Base-by-base conservation (phyloP, 2,113 vertebrate species). In the Casuarius casuarius region DNA sequence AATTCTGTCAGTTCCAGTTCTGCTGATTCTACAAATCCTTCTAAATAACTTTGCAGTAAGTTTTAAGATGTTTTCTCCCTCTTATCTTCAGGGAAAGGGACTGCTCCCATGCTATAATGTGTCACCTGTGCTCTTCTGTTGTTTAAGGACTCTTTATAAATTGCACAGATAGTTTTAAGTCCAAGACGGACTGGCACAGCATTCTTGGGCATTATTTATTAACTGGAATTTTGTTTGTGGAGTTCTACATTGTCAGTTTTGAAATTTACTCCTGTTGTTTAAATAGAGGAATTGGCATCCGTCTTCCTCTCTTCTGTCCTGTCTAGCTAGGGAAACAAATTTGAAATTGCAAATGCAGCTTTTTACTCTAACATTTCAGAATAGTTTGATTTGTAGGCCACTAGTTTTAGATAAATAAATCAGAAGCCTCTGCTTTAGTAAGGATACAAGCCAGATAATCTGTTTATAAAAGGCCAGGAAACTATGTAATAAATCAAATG, bases 171-270 rank as follows among this genome's bases (percentile, higher is more conserved):
- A 63, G 75, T 93, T 89, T 87, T 92, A 65, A 65, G 75, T n/a
- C 68, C 29, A 59, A 33, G 31, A 18, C 19, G 56, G 31, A 33
- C 56, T 59, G 54, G n/a, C 70, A 35, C 80, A 14, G 35, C 46
- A 67, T 23, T 83, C 86, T 61, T 90, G 95, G 87, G 76, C 94
- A 73, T 94, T 97, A 90, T 91, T 89, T 89, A 44, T 62, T 77
- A 96, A 49, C 56, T 85, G 84, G 49, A 28, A 63, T 93, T 87
- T 94, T 93, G 59, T 94, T 65, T 54, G 59, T 44, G 21, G 59
- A 51, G 61, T 46, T 90, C 80, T 58, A 56, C 49, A 35, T 71
- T 63, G 35, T 78, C 44, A 29, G 14, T 58, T 35, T 93, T 77
- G 48, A 83, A 79, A 42, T 56, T 19, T 56, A 77, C 81, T 22